Conservation (phyloP, 2,797 vertebrate species). For the Eremophila alpestris region DNA sequence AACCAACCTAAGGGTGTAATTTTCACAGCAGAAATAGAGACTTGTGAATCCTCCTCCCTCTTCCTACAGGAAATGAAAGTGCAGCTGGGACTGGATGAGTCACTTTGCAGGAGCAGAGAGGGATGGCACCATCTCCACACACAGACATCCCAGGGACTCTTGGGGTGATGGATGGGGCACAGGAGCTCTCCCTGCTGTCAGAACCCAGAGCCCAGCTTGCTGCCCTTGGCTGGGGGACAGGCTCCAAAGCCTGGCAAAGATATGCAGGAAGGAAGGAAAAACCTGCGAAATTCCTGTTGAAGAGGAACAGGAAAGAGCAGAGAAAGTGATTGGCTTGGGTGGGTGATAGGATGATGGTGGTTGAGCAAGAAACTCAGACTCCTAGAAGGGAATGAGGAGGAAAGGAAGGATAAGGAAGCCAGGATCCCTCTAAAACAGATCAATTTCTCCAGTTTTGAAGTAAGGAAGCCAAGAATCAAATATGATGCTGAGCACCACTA, state of each 20-base stretch:
- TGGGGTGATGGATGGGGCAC: not conserved
- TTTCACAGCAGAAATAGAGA: slow-evolving; percentile 11
- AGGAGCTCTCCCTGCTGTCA: not conserved
- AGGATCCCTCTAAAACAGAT: not conserved
- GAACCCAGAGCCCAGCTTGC: not conserved
- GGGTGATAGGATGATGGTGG: not conserved
- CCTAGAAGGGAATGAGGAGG: not conserved
- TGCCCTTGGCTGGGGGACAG: not conserved
- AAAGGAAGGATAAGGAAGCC: not conserved
- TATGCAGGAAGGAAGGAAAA: not conserved
- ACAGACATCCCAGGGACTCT: not conserved
- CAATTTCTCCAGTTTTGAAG: not conserved
- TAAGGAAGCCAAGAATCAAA: not conserved
- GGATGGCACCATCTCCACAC: not conserved
- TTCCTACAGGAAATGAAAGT: not conserved
- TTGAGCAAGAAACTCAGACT: not conserved
- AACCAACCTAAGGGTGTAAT: not conserved
- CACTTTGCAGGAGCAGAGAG: not conserved
- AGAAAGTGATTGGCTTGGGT: not conserved
- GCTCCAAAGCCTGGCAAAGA: not conserved
- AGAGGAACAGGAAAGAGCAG: not conserved
- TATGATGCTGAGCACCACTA: not conserved
- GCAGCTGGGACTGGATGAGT: slow-evolving; percentile 57
- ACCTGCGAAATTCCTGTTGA: not conserved
- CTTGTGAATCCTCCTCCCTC: not conserved